Base-by-base conservation (phyloP, 1,140 invertebrate genomes). In the Coboldia fuscipes region DNA sequence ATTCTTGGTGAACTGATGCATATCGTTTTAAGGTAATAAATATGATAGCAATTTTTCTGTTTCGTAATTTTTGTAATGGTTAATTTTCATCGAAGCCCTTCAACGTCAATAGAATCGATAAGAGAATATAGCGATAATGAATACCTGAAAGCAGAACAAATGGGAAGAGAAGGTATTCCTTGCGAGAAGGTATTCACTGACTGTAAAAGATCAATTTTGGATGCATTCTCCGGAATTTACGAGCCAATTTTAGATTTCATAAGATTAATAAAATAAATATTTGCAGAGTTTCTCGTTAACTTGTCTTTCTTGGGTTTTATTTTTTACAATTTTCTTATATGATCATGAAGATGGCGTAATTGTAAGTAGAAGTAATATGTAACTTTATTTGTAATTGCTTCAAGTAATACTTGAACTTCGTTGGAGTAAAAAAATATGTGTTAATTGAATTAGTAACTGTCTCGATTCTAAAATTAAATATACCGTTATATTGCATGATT, bases 1-100 rank as follows among this genome's bases (percentile, higher is more conserved):
- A 57, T 80, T 34, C 51, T 72, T 39, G 68, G 67, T n/a, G 68
- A 79, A 60, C 57, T 80, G 38, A 50, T 75, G 17, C 71, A 75
- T 46, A 61, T 72, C 41, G 48, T 80, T 38, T 61, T 81, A 42
- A 72, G 73, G 70, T 72, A 57, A 68, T 65, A 31, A 16, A 14
- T 30, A 5, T 36, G 7, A 15, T 24, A 8, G 17, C 13, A 19
- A 12, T 14, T 32, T 24, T 15, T 19, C 21, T 17, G 27, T 29
- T 28, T 33, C 17, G 9, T 27, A 33, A 4, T 16, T 4, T 38
- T 38, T 39, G 43, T 8, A 45, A 29, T 7, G 4, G 19, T 4
- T 26, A n/a, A 4, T 5, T 24, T 29, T 30, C 1, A 10, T 20
- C 35, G 36, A 23, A 72, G 69, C 8, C 75, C 75, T 22, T 76